Evolutionary conservation across 1,140 invertebrate species (phyloP), one percentile per base, ranked within the genome.

Genomic region (Asobara japonica): DNA sequence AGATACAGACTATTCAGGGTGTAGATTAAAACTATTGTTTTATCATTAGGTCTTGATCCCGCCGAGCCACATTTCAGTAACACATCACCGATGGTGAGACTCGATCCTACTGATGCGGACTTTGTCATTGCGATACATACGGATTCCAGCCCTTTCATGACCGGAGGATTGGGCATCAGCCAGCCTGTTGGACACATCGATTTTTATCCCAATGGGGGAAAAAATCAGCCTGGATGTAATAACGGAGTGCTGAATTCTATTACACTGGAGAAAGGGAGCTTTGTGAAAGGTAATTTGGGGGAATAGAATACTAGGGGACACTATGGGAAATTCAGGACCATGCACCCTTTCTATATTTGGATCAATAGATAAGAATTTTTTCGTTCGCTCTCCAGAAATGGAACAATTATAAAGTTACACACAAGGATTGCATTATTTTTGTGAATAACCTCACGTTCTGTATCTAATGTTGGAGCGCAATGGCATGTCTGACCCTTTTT

Each of bases 61-160:
- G 97, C 97, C 0, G 95, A 95, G 70, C 97, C 97, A 0, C 93
- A 97, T 81, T 98, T 98, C 86, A 93, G 94, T 75, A 92, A 94
- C 73, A 93, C 94, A 0, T 90, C 93, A 60, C 90, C 92, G 5
- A 90, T 94, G 74, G 95, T 97, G 0, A 90, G 96, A 0, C 87
- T 98, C 13, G 96, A 98, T 84, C 91, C 92, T 11, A 90, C 91
- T 10, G 97, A 98, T 81, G 96, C 95, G 0, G 86, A 91, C 38
- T 97, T 93, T 80, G 95, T 97, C 0, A 95, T 96, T 79, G 90
- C 95, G 1, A 93, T 97, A 72, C 96, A 98, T 82, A 96, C 95
- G 2, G 96, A 98, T 83, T 93, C 93, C 7, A 92, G 90, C 82
- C 92, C 92, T 1, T 91, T 97, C 77, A 92, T 96, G 73, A 91